Percentiles rank a stretch among this genome's conserved stretches.
Conservation (phyloP, 2,888 invertebrate species). For the Anodontia alba region DNA sequence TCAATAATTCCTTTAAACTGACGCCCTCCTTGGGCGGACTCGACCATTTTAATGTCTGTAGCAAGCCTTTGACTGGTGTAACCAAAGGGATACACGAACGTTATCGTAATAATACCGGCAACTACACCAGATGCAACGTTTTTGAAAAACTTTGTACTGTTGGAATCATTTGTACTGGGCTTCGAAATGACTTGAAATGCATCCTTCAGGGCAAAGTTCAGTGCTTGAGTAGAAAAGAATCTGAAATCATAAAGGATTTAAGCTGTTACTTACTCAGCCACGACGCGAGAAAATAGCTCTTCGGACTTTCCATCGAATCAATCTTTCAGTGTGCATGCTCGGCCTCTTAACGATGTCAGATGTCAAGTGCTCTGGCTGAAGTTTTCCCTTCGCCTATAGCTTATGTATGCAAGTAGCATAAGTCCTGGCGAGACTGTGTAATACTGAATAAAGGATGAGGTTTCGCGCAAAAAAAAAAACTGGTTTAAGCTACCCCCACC, state of each 20-base stretch:
- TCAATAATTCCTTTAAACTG: slow-evolving; percentile 94
- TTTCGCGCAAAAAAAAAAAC: too few species aligned
- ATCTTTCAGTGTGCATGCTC: too few species aligned
- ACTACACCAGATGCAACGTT: slow-evolving; percentile 87
- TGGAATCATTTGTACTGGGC: slow-evolving; percentile 75
- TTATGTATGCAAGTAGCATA: too few species aligned
- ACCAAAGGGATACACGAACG: slow-evolving; percentile 83
- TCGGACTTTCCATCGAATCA: too few species aligned
- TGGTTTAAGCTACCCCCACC: too few species aligned
- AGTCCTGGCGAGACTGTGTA: too few species aligned
- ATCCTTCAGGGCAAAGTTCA: slow-evolving; percentile 88
- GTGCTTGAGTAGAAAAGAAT: slow-evolving; percentile 85
- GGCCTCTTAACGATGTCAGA: not conserved
- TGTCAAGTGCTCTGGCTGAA: too few species aligned
- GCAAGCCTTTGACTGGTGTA: slow-evolving; percentile 83
- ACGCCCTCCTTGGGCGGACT: slow-evolving; percentile 86
- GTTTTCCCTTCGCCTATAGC: too few species aligned
- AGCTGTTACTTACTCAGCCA: not conserved
- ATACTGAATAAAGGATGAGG: too few species aligned
- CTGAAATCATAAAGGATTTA: slow-evolving; percentile 85
- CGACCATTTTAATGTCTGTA: slow-evolving; percentile 80
- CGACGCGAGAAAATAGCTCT: not conserved
- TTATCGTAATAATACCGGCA: slow-evolving; percentile 82
- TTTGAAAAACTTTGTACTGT: slow-evolving; percentile 88
- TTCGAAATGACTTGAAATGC: slow-evolving; percentile 94